phyloP scores from a whole-genome alignment of 1,140 invertebrate species.

The Agrilus planipennis region DNA sequence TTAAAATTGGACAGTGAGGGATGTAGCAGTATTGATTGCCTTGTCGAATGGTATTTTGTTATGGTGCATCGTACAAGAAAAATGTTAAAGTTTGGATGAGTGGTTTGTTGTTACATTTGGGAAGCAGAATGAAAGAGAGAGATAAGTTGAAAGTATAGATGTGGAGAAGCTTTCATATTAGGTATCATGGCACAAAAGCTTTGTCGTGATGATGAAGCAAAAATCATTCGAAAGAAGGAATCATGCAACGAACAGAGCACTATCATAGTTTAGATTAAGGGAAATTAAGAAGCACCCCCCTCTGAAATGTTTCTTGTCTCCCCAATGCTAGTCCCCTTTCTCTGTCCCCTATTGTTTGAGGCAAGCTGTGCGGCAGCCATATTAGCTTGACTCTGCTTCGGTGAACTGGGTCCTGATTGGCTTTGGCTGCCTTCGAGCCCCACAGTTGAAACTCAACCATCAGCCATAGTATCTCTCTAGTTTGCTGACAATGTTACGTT shows the following conservation, averaged over 20 bases:
- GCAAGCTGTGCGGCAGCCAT: slow-evolving; percentile 30
- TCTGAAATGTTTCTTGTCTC: slow-evolving; percentile 19
- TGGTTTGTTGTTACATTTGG: no score
- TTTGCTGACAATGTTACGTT: slow-evolving; percentile 19
- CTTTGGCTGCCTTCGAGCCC: slow-evolving; percentile 31
- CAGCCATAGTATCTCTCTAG: slow-evolving; percentile 19
- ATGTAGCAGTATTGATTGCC: no score
- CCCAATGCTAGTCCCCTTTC: slow-evolving; percentile 27
- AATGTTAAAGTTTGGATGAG: no score
- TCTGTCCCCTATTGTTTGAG: slow-evolving; percentile 31
- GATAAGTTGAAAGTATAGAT: no score
- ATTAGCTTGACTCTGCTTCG: slow-evolving; percentile 33
- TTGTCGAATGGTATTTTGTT: no score
- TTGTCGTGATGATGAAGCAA: not conserved
- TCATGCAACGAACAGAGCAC: slow-evolving; percentile 6
- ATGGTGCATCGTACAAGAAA: no score
- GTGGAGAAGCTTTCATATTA: no score
- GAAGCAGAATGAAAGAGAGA: no score
- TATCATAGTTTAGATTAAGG: slow-evolving; percentile 12
- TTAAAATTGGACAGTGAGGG: no score
- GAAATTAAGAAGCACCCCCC: slow-evolving; percentile 10
- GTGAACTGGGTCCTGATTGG: slow-evolving; percentile 34
- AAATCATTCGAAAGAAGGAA: not conserved
- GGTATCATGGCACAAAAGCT: not conserved
- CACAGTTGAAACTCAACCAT: slow-evolving; percentile 23